A percentile compares a stretch with the other conserved stretches of the same genome.
phyloP scores from a whole-genome alignment of 2,888 invertebrate genomes.

The Tricholauxania praeusta region DNA sequence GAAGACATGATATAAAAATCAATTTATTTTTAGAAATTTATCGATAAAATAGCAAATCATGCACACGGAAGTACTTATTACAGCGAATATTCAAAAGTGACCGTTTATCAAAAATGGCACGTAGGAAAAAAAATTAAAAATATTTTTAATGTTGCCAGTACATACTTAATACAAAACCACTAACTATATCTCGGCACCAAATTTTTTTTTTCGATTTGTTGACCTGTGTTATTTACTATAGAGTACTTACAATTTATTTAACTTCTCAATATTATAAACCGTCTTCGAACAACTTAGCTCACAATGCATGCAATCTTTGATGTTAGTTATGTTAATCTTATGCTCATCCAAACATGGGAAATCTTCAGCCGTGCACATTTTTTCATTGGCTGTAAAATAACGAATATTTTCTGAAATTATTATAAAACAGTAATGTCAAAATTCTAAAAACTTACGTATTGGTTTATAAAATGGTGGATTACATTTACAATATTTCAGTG shows the following conservation, averaged over 20 bases:
- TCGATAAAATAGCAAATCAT: too few relatives aligned
- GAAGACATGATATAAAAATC: too few relatives aligned
- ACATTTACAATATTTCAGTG: conserved; percentile 76
- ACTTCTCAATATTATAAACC: conserved; percentile 80
- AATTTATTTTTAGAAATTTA: too few relatives aligned
- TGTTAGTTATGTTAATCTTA: conserved; percentile 71
- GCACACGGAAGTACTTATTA: too few relatives aligned
- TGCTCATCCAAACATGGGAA: conserved; percentile 73
- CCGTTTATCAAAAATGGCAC: too few relatives aligned
- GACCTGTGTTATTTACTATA: too few relatives aligned
- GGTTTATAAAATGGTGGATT: conserved; percentile 79
- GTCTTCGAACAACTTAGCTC: conserved; percentile 81
- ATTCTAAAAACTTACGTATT: conserved; percentile 66
- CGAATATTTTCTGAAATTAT: neutral
- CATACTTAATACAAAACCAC: too few relatives aligned
- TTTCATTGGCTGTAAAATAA: conserved; percentile 54
- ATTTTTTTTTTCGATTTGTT: too few relatives aligned
- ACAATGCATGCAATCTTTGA: conserved; percentile 74
- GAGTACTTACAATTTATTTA: conserved; percentile 73
- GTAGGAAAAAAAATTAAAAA: too few relatives aligned
- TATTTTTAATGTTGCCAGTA: too few relatives aligned
- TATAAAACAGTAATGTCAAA: neutral
- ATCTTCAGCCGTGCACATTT: conserved; percentile 73
- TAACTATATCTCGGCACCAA: too few relatives aligned
- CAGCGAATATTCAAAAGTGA: too few relatives aligned